Percentiles rank a stretch among this genome's conserved stretches.
These are phyloP conservation scores for Zoanthus solanderi DNA, from an alignment of 92 coral and sea anemone species.

Conservation along the genomic window DNA sequence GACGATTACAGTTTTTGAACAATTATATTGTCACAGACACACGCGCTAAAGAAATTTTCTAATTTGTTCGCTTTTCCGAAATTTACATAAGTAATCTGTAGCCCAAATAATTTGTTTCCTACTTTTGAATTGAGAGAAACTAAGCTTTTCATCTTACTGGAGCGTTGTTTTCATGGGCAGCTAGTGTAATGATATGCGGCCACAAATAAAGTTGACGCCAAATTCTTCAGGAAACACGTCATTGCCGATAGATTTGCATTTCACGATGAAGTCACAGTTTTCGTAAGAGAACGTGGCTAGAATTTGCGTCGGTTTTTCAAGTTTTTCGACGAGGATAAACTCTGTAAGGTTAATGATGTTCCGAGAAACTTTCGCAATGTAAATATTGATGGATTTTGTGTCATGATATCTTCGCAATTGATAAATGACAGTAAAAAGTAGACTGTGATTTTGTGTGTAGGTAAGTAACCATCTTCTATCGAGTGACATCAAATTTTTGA, in stretches of 20 bases:
- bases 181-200: conserved; percentile 51
- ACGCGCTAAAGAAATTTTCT: conserved; percentile 37
- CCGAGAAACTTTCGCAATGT: not conserved
- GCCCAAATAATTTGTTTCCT: not conserved
- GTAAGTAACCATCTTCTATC: conserved; percentile 10
- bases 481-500: conserved; percentile 40
- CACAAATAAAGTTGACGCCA: conserved; percentile 94
- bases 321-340: not conserved
- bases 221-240: conserved; percentile 90
- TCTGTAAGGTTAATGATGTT: not conserved
- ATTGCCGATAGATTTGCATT: conserved; percentile 87
- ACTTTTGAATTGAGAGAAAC: not conserved
- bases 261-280: conserved; percentile 91
- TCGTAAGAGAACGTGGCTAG: conserved; percentile 78
- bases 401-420: not conserved
- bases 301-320: conserved; percentile 9
- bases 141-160: conserved; percentile 10
- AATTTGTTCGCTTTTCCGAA: not conserved
- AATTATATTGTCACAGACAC: conserved; percentile 2
- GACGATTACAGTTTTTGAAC: not conserved
- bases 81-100: not conserved
- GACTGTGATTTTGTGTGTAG: conserved; percentile 43
- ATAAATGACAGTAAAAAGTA: conserved; percentile 2
- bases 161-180: conserved; percentile 32
- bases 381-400: conserved; percentile 17